Evolutionary conservation across 2,888 invertebrate species (phyloP).

Genomic region (Thalpophila matura): DNA sequence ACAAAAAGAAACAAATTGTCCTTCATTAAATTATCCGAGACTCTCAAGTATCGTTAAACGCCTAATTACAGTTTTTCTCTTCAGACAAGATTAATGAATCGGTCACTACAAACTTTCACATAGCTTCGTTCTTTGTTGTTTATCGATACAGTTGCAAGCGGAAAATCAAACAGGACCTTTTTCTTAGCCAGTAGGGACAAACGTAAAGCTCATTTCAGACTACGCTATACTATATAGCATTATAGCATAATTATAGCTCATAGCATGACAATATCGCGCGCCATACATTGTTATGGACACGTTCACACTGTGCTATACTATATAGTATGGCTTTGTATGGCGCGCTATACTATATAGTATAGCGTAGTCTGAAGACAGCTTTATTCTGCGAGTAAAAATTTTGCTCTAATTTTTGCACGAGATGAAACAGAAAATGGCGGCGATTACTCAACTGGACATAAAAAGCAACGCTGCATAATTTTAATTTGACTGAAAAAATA

Average conservation of each 20-base stretch:
- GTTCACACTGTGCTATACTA: too few species aligned
- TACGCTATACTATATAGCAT: too few species aligned
- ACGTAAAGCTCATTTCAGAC: too few species aligned
- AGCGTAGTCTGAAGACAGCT: too few species aligned
- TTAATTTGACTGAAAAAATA: background rate
- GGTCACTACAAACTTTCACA: constrained; percentile 13
- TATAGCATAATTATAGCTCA: too few species aligned
- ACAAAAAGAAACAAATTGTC: constrained; percentile 6
- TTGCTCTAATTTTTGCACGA: constrained; percentile 1
- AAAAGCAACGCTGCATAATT: background rate
- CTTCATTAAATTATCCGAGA: constrained; percentile 16
- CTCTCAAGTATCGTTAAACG: constrained; percentile 28
- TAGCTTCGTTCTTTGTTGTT: constrained; percentile 4
- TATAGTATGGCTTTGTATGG: too few species aligned
- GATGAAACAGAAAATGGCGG: background rate
- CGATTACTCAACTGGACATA: background rate
- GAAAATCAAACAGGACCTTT: background rate
- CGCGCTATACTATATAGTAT: too few species aligned
- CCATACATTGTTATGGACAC: too few species aligned
- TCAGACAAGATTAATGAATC: constrained; percentile 21
- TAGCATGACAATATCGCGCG: too few species aligned
- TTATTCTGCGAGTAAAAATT: constrained; percentile 1
- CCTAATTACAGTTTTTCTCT: constrained; percentile 23
- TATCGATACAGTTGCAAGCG: background rate
- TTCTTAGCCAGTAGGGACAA: background rate